phyloP scores from a whole-genome alignment of 2,888 invertebrate genomes.

The Eumerus sabulonum region DNA sequence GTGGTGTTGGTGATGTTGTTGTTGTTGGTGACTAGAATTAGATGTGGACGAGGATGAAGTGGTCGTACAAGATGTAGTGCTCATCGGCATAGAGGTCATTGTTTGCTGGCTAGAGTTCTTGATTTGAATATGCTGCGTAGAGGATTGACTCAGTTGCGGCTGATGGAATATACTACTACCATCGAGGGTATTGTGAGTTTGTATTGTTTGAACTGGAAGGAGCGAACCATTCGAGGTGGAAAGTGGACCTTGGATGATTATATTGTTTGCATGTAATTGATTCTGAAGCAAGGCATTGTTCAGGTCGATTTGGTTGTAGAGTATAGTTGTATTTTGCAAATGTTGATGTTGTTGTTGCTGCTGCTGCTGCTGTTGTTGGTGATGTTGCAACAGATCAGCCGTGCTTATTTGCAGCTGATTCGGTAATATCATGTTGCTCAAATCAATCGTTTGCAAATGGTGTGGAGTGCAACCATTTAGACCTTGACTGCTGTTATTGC shows the following conservation, averaged over 20 bases:
- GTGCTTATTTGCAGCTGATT: constrained; percentile 76
- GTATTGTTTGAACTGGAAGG: constrained; percentile 74
- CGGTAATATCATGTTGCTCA: constrained; percentile 77
- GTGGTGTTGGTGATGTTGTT: constrained; percentile 39
- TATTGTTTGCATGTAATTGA: constrained; percentile 77
- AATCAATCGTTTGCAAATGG: constrained; percentile 75
- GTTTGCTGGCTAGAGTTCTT: constrained; percentile 67
- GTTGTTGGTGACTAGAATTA: constrained; percentile 47
- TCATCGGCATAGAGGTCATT: constrained; percentile 65
- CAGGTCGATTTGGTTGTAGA: constrained; percentile 77
- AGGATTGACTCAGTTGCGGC: constrained; percentile 71
- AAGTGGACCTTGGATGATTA: constrained; percentile 76
- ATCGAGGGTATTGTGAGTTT: constrained; percentile 71
- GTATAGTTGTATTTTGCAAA: constrained; percentile 72
- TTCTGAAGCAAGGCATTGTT: constrained; percentile 77
- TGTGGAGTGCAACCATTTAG: constrained; percentile 70
- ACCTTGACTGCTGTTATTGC: constrained; percentile 55
- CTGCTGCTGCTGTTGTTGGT: constrained; percentile 69
- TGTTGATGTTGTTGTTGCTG: constrained; percentile 70
- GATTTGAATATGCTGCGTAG: constrained; percentile 71
- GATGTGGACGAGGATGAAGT: constrained; percentile 53
- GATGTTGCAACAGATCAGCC: constrained; percentile 70
- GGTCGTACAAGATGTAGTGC: constrained; percentile 54
- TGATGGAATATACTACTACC: constrained; percentile 70
- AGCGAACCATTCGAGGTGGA: constrained; percentile 73